Conservation (phyloP, 2,113 vertebrate species). For the Oplegnathus fasciatus region DNA sequence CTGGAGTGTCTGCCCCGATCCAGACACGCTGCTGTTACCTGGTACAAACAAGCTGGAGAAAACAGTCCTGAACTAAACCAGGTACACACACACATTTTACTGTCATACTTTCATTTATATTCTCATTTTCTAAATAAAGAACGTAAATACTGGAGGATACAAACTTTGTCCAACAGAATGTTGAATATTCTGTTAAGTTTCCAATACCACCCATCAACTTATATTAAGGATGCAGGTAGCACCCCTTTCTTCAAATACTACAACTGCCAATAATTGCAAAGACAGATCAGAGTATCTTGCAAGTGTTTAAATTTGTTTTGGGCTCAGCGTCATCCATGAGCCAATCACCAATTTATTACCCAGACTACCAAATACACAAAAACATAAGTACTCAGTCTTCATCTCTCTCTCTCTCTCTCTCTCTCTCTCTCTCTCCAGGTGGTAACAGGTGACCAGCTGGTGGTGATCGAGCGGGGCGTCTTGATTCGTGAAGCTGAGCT, state of each 20-base stretch:
- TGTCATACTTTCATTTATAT: neutral
- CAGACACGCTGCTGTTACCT: constrained; percentile 84
- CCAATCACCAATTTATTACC: neutral
- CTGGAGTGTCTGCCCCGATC: constrained; percentile 88
- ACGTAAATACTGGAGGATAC: neutral
- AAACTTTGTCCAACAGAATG: neutral
- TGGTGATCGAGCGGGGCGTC: constrained; percentile 85
- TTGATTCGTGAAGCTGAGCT: constrained; percentile 84
- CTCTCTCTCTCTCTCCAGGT: constrained; percentile 71
- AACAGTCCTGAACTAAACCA: constrained; percentile 84
- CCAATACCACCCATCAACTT: neutral
- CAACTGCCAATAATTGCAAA: neutral
- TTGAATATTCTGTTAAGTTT: neutral
- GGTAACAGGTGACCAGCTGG: constrained; percentile 82
- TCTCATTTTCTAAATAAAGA: neutral
- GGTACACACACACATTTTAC: constrained; percentile 64
- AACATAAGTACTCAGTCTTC: neutral
- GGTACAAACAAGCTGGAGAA: constrained; percentile 85
- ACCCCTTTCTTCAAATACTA: neutral
- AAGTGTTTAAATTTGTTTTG: neutral
- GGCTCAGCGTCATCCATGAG: neutral
- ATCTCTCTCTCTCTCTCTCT: constrained; percentile 2
- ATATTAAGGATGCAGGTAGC: neutral
- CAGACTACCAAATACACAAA: neutral
- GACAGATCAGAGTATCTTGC: neutral